These are phyloP conservation scores for Leptinotarsa lineolata DNA, from an alignment of 1,140 invertebrate species.

Conservation along the genomic window DNA sequence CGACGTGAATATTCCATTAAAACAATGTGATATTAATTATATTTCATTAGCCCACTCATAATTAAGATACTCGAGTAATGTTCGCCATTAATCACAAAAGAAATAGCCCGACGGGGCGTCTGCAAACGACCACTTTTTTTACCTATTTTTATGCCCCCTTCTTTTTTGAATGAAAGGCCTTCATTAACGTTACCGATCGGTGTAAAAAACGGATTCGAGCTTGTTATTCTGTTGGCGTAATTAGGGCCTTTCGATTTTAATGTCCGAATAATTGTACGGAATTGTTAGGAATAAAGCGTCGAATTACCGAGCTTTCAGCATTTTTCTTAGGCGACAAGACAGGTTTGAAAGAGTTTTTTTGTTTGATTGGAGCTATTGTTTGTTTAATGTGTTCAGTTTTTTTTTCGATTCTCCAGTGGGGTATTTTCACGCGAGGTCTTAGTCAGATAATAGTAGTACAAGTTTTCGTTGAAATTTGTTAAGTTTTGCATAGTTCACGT, in stretches of 20 bases:
- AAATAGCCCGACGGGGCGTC: not conserved
- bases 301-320: no score
- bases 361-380: no score
- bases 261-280: not conserved
- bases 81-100: not conserved
- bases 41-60: conserved; percentile 8
- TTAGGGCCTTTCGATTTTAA: not conserved
- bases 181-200: not conserved
- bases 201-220: not conserved
- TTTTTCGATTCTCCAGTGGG: no score
- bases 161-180: conserved; percentile 6
- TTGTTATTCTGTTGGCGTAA: conserved; percentile 4
- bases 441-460: no score
- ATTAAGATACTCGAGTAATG: conserved; percentile 4
- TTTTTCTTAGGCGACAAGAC: no score
- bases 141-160: not conserved
- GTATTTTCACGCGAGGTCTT: no score
- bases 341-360: no score
- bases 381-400: no score
- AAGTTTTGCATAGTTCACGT: no score
- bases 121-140: not conserved
- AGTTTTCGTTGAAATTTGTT: no score
- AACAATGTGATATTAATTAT: not conserved
- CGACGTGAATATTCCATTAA: no score
- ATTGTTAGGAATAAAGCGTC: not conserved